Base-by-base conservation (phyloP, 1,140 invertebrate species). In the Lineus longissimus region DNA sequence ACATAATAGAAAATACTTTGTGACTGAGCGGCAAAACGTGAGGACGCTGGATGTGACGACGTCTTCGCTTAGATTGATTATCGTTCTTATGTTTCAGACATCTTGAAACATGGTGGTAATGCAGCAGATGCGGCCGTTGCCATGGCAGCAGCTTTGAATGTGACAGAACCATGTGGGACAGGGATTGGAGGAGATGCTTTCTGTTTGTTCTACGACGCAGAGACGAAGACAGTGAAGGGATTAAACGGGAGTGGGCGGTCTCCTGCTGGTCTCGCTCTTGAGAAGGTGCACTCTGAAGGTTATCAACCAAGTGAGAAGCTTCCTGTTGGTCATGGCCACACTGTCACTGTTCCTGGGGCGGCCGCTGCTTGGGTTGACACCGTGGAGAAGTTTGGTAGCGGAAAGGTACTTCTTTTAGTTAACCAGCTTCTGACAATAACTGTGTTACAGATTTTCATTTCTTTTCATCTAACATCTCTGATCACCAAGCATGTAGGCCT, bases 121-220 rank as follows among this genome's bases (percentile, higher is more conserved):
- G 83, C 83, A 22, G 81, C 82, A 13, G 83, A 84, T 73, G 81
- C 83, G n/a, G 81, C 81, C 17, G 74, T 84, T 22, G 82, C 77
- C 9, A 73, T 80, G 29, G 79, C 82, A 23, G 81, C 80, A 30
- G 81, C 77, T 0, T 66, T 83, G 0, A 77, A 76, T 66, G 77
- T 84, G 0, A 76, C 77, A 15, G 74, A 83, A 61, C 83, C 83
- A n/a, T 72, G 68, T 17, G 75, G 74, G 22, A 81, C 80, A 17
- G 82, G 82, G 43, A 73, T 83, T 31, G 83, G 83, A 6, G 82
- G 82, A 0, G 83, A 83, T 69, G 77, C 70, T 1, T 82, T 83
- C 62, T 77, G 74, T 63, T 62, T 83, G 11, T 83, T 76, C 55
- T 83, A 78, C 66, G 73, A 82, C 65, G 69, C 69, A 1, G 70